Base-by-base conservation (phyloP, 2,797 vertebrate genomes). In the Mergus octosetaceus region DNA sequence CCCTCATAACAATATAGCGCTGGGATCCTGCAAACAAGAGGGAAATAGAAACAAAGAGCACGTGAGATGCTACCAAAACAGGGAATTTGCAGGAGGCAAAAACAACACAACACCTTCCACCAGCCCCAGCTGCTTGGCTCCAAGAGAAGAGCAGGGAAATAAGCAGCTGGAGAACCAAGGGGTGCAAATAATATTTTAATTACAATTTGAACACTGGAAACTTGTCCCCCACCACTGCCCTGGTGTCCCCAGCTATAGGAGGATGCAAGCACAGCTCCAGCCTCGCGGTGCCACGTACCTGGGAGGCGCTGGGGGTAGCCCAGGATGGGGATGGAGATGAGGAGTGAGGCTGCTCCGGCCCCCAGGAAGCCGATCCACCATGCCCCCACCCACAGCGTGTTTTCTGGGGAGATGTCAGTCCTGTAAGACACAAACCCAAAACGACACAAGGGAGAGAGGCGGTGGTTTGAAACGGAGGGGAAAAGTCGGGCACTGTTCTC, bases 301-400 rank as follows among this genome's bases (percentile, higher is more conserved):
- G 99, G 99, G 32, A 99, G 98, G 87, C 99, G 98, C 7, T 97
- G 98, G 5, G 99, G 99, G 91, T 98, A 99, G 19, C 98, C 99
- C 17, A 99, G 98, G 95, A 99, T 99, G 76, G 99, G 99, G 88
- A 99, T 78, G 3, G 98, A 98, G 20, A 98, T 97, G 71, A 99
- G 93, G 5, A 99, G 93, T 7, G 98, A 98, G 7, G 98, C 98
- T 0, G 97, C 99, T 34, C 99, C 99, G 0, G 98, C 98, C 3
- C 97, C 98, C 4, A 99, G 97, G 95, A 99, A 99, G 36, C 99
- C 99, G 0, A 99, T 98, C 99, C 99, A 99, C 99, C 99, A 99
- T 1, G 99, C 99, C 0, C 99, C 99, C 2, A 99, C 99, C 99
- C 99, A 99, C 49, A 98, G 98, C 0, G 99, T 98, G 96, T 98